These are phyloP conservation scores for Rhagoletis zephyria DNA, from an alignment of 1,140 invertebrate genomes.

Conservation along the genomic window DNA sequence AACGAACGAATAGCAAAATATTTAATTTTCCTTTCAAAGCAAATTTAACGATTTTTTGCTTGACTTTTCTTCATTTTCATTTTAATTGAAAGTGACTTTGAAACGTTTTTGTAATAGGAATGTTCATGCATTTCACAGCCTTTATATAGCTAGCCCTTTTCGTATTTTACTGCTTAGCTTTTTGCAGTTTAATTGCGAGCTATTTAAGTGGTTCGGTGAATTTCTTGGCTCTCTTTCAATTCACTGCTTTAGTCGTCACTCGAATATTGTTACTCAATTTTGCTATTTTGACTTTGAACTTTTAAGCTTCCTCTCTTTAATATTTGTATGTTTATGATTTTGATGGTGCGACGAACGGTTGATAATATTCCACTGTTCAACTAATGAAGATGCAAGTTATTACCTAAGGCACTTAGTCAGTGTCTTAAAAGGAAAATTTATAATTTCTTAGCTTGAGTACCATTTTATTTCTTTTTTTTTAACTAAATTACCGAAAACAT, in stretches of 20 bases:
- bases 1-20: not conserved
- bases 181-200: constrained; percentile 1
- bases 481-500: too few species aligned
- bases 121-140: not conserved
- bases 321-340: too few species aligned
- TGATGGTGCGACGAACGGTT: too few species aligned
- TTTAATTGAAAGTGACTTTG: constrained; percentile 21
- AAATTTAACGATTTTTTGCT: not conserved
- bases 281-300: not conserved
- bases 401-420: too few species aligned
- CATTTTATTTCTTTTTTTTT: too few species aligned
- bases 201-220: not conserved
- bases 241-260: not conserved
- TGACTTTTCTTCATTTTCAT: not conserved
- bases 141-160: not conserved
- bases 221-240: not conserved
- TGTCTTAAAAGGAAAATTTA: too few species aligned
- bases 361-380: too few species aligned
- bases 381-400: too few species aligned
- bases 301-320: too few species aligned
- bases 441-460: too few species aligned
- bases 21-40: constrained; percentile 27
- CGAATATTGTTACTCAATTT: not conserved
- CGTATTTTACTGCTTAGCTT: not conserved
- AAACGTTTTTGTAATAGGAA: not conserved